phyloP scores from a whole-genome alignment of 2,888 invertebrate species.

The Epirrhoe tristata region DNA sequence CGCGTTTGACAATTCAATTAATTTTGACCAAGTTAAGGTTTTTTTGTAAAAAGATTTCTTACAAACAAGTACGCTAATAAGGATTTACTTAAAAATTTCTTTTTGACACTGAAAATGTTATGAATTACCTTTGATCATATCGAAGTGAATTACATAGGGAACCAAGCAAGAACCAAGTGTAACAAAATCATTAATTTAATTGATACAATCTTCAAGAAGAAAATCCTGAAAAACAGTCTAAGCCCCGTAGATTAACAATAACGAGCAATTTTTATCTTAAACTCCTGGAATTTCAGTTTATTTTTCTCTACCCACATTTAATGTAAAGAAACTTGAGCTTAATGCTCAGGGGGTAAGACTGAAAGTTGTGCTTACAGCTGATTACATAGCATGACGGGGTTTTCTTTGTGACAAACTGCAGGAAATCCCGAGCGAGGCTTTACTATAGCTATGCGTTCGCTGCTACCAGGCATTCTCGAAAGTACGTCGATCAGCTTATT shows the following conservation, averaged over 20 bases:
- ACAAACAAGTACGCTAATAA: neutral
- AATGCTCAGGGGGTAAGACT: constrained; percentile 35
- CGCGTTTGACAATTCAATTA: neutral
- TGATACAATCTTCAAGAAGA: constrained; percentile 2
- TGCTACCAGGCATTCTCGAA: constrained; percentile 1
- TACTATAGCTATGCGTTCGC: constrained; percentile 43
- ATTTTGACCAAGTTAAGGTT: neutral
- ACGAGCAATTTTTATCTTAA: constrained; percentile 18
- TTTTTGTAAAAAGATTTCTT: neutral
- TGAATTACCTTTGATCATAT: too few relatives aligned
- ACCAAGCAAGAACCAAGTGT: neutral
- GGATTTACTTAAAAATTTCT: neutral
- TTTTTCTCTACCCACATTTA: constrained; percentile 21
- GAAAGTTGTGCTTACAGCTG: constrained; percentile 31
- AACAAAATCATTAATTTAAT: constrained; percentile 3
- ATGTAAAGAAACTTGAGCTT: constrained; percentile 35
- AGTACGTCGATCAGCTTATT: neutral
- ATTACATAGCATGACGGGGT: constrained; percentile 43
- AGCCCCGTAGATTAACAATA: neutral
- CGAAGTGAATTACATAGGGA: neutral
- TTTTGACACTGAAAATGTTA: neutral
- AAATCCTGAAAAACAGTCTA: neutral
- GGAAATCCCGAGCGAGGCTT: constrained; percentile 55
- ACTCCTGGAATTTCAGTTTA: constrained; percentile 19
- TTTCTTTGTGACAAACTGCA: constrained; percentile 61